These are phyloP conservation scores for Hemistola chrysoprasaria DNA, from an alignment of 2,888 invertebrate genomes.

Conservation along the genomic window DNA sequence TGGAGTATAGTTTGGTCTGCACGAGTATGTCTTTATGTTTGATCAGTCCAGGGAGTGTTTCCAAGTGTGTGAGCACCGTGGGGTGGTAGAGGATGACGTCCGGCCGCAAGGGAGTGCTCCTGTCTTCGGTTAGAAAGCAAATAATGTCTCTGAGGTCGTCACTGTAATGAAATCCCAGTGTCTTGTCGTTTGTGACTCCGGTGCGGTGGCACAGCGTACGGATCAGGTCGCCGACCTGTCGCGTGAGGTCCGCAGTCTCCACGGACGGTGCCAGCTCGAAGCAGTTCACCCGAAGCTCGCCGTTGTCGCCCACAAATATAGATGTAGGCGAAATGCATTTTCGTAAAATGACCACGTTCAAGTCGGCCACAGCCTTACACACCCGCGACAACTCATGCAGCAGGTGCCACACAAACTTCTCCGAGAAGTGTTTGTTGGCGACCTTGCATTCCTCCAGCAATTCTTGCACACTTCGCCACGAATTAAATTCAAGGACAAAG, in stretches of 20 bases:
- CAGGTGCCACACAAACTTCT: constrained; percentile 68
- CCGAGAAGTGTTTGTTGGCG: constrained; percentile 55
- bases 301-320: constrained; percentile 58
- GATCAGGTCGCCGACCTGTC: constrained; percentile 59
- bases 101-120: constrained; percentile 51
- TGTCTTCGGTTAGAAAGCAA: constrained; percentile 58
- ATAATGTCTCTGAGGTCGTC: constrained; percentile 65
- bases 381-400: constrained; percentile 63
- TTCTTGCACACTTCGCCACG: constrained; percentile 65
- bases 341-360: constrained; percentile 50
- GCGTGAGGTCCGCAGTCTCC: constrained; percentile 39
- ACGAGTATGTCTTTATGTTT: constrained; percentile 52
- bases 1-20: constrained; percentile 34
- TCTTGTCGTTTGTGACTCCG: constrained; percentile 36
- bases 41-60: constrained; percentile 42
- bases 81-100: constrained; percentile 74
- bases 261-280: constrained; percentile 49
- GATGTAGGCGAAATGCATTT: constrained; percentile 55
- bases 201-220: constrained; percentile 46
- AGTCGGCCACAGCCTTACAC: constrained; percentile 51
- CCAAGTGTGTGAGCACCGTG: constrained; percentile 69
- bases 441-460: constrained; percentile 54
- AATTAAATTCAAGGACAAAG: constrained; percentile 69
- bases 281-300: constrained; percentile 65
- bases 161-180: constrained; percentile 55